These are phyloP conservation scores for Montipora sp. DNA, from an alignment of 64 coral and sea anemone genomes.

Conservation along the genomic window DNA sequence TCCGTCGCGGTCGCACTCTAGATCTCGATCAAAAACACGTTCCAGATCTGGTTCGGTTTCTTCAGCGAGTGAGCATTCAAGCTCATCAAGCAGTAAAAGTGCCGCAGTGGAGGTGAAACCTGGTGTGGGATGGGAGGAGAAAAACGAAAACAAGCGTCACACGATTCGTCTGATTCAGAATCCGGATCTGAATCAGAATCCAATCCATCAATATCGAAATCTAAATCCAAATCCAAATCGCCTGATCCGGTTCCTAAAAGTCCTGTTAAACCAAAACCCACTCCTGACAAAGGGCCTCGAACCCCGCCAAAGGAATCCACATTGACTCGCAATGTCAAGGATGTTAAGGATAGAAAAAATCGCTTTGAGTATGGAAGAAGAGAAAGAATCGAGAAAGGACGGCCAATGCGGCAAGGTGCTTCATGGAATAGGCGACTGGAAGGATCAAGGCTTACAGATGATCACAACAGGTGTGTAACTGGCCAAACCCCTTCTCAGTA, in stretches of 20 bases:
- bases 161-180: slow-evolving; percentile 57
- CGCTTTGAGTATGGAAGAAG: slow-evolving; percentile 72
- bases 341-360: slow-evolving; percentile 65
- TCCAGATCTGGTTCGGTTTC: slow-evolving; percentile 74
- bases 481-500: too few species aligned
- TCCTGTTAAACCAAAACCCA: slow-evolving; percentile 16
- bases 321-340: slow-evolving; percentile 39
- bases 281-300: slow-evolving; percentile 46
- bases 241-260: background rate
- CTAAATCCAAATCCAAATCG: slow-evolving; percentile 18
- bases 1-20: slow-evolving; percentile 69
- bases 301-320: slow-evolving; percentile 58
- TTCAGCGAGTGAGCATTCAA: slow-evolving; percentile 80
- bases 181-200: slow-evolving; percentile 68
- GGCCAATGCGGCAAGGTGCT: slow-evolving; percentile 20
- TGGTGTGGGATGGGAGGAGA: slow-evolving; percentile 27
- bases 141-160: slow-evolving; percentile 11
- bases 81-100: slow-evolving; percentile 58
- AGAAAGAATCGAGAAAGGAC: slow-evolving; percentile 71
- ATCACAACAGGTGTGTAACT: slow-evolving; percentile 71
- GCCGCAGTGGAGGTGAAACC: slow-evolving; percentile 20
- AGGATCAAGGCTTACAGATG: background rate
- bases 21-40: slow-evolving; percentile 62
- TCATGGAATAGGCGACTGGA: slow-evolving; percentile 21
- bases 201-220: background rate